A percentile compares a stretch with the other conserved stretches of the same genome.
Conservation (phyloP, 2,888 invertebrate genomes). For the Orchestes rusci region DNA sequence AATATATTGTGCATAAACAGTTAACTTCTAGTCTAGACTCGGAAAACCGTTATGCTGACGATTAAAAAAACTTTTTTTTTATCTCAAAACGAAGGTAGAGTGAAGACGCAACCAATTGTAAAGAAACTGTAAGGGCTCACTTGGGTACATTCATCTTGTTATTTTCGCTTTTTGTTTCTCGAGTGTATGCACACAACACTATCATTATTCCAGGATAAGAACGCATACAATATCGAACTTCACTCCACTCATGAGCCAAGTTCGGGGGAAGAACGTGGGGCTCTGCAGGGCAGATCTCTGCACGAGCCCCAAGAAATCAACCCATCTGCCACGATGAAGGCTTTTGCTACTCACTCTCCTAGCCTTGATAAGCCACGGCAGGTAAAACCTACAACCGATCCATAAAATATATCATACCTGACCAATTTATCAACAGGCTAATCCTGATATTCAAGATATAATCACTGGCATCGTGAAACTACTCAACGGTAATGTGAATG, state of each 20-base stretch:
- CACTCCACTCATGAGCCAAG: conserved; percentile 32
- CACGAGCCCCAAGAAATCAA: conserved; percentile 56
- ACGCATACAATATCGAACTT: conserved; percentile 36
- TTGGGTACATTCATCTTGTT: too few species aligned
- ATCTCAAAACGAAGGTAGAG: too few species aligned
- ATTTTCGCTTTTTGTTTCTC: too few species aligned
- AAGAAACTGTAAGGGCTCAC: too few species aligned
- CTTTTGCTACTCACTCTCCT: conserved; percentile 47
- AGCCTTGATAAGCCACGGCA: conserved; percentile 24
- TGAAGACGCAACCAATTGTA: too few species aligned
- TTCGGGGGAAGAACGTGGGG: conserved; percentile 72
- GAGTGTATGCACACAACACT: too few species aligned
- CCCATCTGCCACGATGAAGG: conserved; percentile 46
- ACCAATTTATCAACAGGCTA: conserved; percentile 42
- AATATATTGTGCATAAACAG: too few species aligned
- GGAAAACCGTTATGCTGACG: too few species aligned
- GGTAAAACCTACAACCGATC: conserved; percentile 6
- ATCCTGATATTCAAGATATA: conserved; percentile 81
- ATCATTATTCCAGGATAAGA: conserved; percentile 35
- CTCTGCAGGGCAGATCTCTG: conserved; percentile 63
- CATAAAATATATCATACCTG: not conserved
- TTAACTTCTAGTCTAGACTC: too few species aligned
- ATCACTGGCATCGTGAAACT: conserved; percentile 84
- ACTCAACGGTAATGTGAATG: conserved; percentile 81
- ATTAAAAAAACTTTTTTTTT: too few species aligned